These are phyloP conservation scores for Hydrolagus affinis DNA, from an alignment of 2,113 vertebrate genomes.

Conservation along the genomic window DNA sequence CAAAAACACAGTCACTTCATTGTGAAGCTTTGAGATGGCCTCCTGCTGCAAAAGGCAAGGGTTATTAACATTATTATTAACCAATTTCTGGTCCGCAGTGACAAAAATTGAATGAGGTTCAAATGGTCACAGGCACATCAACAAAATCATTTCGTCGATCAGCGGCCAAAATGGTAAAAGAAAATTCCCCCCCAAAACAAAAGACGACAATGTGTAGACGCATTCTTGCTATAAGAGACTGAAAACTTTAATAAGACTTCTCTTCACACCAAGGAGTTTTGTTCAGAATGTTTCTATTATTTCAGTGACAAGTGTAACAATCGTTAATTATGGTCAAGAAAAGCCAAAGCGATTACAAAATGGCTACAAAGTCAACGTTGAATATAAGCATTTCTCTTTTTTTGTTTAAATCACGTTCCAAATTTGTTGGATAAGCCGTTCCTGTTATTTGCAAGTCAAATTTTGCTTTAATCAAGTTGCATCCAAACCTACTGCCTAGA, in stretches of 20 bases:
- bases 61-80: too few species aligned
- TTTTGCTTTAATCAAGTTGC: background rate
- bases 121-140: too few species aligned
- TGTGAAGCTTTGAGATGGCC: too few species aligned
- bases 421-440: background rate
- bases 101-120: too few species aligned
- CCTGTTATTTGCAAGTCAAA: background rate
- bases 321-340: background rate
- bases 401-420: too few species aligned
- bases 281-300: background rate
- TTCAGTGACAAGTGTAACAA: background rate
- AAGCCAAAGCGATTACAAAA: background rate
- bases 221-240: background rate
- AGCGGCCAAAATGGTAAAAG: too few species aligned
- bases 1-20: too few species aligned
- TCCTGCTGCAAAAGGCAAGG: too few species aligned
- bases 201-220: background rate
- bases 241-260: background rate
- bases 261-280: background rate
- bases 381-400: too few species aligned
- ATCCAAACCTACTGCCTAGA: background rate
- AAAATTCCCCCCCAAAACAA: background rate
- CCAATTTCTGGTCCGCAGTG: too few species aligned
- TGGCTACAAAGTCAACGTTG: background rate
- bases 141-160: too few species aligned